These are phyloP conservation scores for Didymodactylos carnosus DNA, from an alignment of 2,888 invertebrate genomes.

Conservation along the genomic window DNA sequence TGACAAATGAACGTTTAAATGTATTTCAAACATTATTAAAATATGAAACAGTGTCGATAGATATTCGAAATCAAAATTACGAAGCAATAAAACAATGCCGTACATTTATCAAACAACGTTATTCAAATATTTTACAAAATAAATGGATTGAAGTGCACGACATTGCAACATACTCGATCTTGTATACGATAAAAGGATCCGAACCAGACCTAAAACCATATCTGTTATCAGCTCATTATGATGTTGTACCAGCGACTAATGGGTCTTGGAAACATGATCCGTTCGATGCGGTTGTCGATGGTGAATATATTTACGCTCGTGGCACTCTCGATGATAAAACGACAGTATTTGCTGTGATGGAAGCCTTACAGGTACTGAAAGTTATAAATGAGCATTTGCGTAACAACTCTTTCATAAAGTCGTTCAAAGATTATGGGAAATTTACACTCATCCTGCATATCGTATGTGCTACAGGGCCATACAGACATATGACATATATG, in stretches of 20 bases:
- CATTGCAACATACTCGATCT: conserved; percentile 33
- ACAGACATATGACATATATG: no score
- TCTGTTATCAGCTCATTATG: conserved; percentile 37
- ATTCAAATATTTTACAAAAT: background rate
- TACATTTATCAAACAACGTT: background rate
- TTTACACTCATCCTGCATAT: no score
- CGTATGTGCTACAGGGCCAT: no score
- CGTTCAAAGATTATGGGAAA: no score
- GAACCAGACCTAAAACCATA: conserved; percentile 33
- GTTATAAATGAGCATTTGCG: no score
- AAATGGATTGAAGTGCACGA: conserved; percentile 20
- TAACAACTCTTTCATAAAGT: no score
- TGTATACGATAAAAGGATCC: conserved; percentile 34
- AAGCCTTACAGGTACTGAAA: conserved; percentile 23
- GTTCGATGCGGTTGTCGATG: conserved; percentile 35
- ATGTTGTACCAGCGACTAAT: conserved; percentile 37
- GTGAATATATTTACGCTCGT: conserved; percentile 37
- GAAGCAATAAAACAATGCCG: background rate
- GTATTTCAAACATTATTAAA: conserved; percentile 1
- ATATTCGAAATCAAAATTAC: background rate
- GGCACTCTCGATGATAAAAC: conserved; percentile 38
- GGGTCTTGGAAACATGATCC: conserved; percentile 30
- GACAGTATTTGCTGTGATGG: background rate
- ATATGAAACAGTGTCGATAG: conserved; percentile 5
- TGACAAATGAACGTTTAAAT: background rate